A percentile compares a stretch with the other conserved stretches of the same genome.
phyloP scores from a whole-genome alignment of 2,888 invertebrate species.

The Chrysolina haemoptera region DNA sequence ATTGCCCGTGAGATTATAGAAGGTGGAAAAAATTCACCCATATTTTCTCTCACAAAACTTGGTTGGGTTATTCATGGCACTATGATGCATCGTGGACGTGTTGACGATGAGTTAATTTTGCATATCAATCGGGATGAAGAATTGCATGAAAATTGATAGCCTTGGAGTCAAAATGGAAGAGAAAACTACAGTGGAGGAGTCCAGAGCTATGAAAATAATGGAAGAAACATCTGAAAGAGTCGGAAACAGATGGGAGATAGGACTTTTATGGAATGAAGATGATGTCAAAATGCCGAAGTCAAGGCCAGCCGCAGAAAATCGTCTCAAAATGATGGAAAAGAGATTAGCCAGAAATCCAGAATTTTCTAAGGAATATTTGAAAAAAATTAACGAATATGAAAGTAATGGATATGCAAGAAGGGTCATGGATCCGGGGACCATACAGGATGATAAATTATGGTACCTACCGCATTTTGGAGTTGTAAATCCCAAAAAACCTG shows the following conservation, averaged over 20 bases:
- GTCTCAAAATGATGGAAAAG: background rate
- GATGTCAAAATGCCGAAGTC: background rate
- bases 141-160: background rate
- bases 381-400: too few species aligned
- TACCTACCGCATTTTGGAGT: too few species aligned
- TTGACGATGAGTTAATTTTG: background rate
- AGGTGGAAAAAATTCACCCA: background rate
- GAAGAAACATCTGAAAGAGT: background rate
- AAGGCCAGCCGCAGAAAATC: background rate
- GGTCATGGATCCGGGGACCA: too few species aligned
- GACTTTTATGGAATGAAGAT: slow-evolving; percentile 8
- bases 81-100: background rate
- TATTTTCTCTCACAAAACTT: background rate
- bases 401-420: too few species aligned
- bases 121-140: background rate
- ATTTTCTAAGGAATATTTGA: too few species aligned
- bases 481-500: too few species aligned
- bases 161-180: background rate
- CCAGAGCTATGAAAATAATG: background rate
- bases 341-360: too few species aligned
- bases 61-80: slow-evolving; percentile 2
- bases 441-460: too few species aligned
- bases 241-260: background rate
- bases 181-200: background rate
- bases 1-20: background rate